Conservation (phyloP, 1,140 invertebrate genomes). For the Monochamus saltuarius region DNA sequence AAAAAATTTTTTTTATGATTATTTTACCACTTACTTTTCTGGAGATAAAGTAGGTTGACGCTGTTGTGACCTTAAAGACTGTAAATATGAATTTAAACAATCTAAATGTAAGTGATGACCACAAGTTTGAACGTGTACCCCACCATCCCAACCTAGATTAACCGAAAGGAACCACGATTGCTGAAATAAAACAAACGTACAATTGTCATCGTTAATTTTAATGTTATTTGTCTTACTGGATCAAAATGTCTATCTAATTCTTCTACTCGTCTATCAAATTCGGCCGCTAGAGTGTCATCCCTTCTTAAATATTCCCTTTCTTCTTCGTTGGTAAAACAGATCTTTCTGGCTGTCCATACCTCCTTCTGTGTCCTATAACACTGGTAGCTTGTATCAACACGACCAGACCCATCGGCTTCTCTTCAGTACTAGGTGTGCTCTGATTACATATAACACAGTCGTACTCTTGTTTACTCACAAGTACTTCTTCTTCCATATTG, state of each 20-base stretch:
- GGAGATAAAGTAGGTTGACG: constrained; percentile 71
- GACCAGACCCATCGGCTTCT: constrained; percentile 88
- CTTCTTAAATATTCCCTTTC: constrained; percentile 57
- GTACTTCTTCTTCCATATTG: constrained; percentile 53
- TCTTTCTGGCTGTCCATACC: constrained; percentile 57
- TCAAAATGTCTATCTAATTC: constrained; percentile 73
- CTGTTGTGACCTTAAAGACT: constrained; percentile 75
- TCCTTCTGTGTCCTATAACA: constrained; percentile 74
- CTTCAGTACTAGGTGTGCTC: constrained; percentile 78
- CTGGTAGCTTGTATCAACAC: constrained; percentile 79
- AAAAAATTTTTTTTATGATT: neutral
- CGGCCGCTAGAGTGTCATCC: constrained; percentile 62
- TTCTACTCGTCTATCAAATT: constrained; percentile 69
- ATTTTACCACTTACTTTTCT: constrained; percentile 57
- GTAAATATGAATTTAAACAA: constrained; percentile 86
- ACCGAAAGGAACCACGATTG: constrained; percentile 81
- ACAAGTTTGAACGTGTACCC: constrained; percentile 93
- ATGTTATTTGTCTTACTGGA: constrained; percentile 56
- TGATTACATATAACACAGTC: constrained; percentile 96
- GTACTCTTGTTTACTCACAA: constrained; percentile 74
- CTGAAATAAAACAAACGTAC: constrained; percentile 35
- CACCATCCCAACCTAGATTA: constrained; percentile 89
- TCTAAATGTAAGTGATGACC: constrained; percentile 94
- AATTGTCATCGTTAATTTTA: neutral
- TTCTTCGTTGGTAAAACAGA: constrained; percentile 68